Evolutionary conservation across 2,888 invertebrate species (phyloP).

Genomic region (Platypus cylindrus): DNA sequence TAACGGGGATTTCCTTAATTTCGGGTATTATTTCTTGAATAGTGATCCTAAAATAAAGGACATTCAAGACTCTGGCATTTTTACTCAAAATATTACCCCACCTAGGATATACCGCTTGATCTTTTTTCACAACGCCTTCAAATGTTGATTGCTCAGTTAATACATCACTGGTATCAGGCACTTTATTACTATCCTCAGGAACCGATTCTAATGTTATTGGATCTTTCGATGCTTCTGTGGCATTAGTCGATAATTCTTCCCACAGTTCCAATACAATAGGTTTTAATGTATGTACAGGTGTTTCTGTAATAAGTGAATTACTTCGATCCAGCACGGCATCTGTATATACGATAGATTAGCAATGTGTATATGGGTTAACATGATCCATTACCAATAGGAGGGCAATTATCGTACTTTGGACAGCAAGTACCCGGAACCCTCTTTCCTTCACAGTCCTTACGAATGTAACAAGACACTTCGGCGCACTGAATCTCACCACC

Average conservation of each 20-base stretch:
- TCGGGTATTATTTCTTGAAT: slow-evolving; percentile 50
- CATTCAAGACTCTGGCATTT: not conserved
- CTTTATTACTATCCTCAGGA: slow-evolving; percentile 19
- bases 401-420: slow-evolving; percentile 71
- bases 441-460: slow-evolving; percentile 62
- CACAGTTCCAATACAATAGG: slow-evolving; percentile 7
- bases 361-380: slow-evolving; percentile 1
- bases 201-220: slow-evolving; percentile 4
- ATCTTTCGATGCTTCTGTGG: slow-evolving; percentile 2
- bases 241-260: slow-evolving; percentile 4
- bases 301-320: slow-evolving; percentile 7
- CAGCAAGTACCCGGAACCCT: slow-evolving; percentile 64
- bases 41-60: slow-evolving; percentile 37
- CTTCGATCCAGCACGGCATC: slow-evolving; percentile 10
- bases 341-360: slow-evolving; percentile 3
- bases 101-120: slow-evolving; percentile 12
- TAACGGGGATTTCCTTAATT: slow-evolving; percentile 31
- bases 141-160: slow-evolving; percentile 7
- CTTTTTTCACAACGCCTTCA: slow-evolving; percentile 12
- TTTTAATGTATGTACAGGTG: slow-evolving; percentile 7
- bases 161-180: slow-evolving; percentile 15
- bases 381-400: slow-evolving; percentile 47
- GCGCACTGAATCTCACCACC: slow-evolving; percentile 69
- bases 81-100: slow-evolving; percentile 1
- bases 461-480: slow-evolving; percentile 60